Base-by-base conservation (phyloP, 2,797 vertebrate species). In the Epinephelus awoara region DNA sequence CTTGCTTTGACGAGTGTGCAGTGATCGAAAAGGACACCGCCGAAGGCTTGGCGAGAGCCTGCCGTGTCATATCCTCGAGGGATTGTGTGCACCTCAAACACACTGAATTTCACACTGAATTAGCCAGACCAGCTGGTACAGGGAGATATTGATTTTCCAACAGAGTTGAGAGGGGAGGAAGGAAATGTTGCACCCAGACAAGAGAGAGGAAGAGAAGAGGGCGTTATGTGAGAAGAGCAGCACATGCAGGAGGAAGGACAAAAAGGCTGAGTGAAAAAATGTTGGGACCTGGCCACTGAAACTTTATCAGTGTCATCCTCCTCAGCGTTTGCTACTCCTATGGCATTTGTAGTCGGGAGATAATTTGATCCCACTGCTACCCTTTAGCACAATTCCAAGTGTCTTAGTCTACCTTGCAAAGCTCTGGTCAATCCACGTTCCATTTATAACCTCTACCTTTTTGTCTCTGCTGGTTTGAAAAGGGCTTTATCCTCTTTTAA, bases 141-240 rank as follows among this genome's bases (percentile, higher is more conserved):
- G 82, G 81, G 87, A 94, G 92, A 94, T 94, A 94, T 94, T 90
- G 91, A 95, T 93, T 95, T 92, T 92, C 87, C 80, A 75, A 84
- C 78, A 63, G 77, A 84, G 86, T 85, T 85, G 81, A 91, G 84
- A 84, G 71, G 59, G 77, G 61, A 84, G 74, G 82, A 80, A 86
- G 73, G 86, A 89, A 88, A 83, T 70, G 79, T 77, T 83, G 83
- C 51, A 55, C 67, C 54, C 72, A 72, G 82, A 82, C 69, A 64
- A 88, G 78, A 80, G 66, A 79, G 76, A 77, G 77, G 71, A 77
- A 67, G 80, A 89, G 72, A 76, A 40, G 62, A 79, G 27, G 75
- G 51, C 12, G 54, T 83, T 66, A 80, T 70, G 74, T 74, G 75
- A 86, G 85, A 84, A 65, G 73, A 89, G 83, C 67, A 79, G 75